Conservation (phyloP, 2,113 vertebrate species). For the Heteronetta atricapilla region DNA sequence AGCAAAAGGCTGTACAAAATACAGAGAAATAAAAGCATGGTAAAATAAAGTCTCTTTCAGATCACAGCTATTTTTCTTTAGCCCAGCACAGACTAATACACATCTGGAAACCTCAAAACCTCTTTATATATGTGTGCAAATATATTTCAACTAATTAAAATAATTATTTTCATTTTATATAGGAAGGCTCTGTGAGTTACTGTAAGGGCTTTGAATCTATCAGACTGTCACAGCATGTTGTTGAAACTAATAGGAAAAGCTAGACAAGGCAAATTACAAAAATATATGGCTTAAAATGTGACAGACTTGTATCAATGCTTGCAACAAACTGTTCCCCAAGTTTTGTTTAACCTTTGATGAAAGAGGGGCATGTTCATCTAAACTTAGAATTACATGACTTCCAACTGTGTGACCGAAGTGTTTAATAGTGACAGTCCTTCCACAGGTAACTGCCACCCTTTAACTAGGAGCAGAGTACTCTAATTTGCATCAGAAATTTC, state of each 20-base stretch:
- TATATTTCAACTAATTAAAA: slow-evolving; percentile 24
- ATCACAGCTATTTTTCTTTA: slow-evolving; percentile 26
- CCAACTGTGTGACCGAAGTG: not conserved
- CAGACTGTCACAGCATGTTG: not conserved
- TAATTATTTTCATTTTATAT: not conserved
- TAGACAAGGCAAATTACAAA: not conserved
- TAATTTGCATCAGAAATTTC: not conserved
- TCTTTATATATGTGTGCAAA: slow-evolving; percentile 9
- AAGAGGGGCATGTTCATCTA: not conserved
- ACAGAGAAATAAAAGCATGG: slow-evolving; percentile 34
- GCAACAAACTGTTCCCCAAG: not conserved
- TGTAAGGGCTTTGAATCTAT: not conserved
- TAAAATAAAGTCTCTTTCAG: slow-evolving; percentile 43
- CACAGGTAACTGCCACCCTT: not conserved
- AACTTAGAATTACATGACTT: not conserved
- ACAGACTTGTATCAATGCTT: not conserved
- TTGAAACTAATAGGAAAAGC: not conserved
- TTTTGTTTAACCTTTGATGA: not conserved
- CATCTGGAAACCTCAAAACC: slow-evolving; percentile 3
- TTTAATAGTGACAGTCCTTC: not conserved
- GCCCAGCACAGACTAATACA: not conserved
- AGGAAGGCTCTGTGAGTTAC: not conserved
- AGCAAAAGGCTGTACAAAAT: slow-evolving; percentile 41
- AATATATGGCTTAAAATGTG: not conserved
- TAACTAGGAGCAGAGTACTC: not conserved